A percentile compares a stretch with the other conserved stretches of the same genome.
These are phyloP conservation scores for Melanchra persicariae DNA, from an alignment of 2,888 invertebrate species.

Conservation along the genomic window DNA sequence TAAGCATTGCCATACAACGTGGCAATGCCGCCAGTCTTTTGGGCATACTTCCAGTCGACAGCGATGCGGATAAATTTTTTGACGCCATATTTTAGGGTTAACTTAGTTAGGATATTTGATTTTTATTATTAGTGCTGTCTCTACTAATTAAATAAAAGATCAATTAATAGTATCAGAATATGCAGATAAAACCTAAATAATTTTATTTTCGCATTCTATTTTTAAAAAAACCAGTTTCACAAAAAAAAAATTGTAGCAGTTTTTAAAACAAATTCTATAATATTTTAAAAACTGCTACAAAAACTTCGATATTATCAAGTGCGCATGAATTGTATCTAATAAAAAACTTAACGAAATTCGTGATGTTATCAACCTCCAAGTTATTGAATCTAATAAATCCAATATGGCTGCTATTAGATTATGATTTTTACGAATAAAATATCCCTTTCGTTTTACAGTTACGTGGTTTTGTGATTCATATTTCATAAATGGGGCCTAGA, in stretches of 20 bases:
- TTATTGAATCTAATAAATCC: not conserved
- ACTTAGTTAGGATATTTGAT: no score
- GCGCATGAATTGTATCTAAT: not conserved
- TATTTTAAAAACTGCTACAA: not conserved
- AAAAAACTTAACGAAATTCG: not conserved
- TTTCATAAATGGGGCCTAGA: conserved; percentile 12
- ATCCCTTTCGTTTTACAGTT: conserved; percentile 16
- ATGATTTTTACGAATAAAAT: not conserved
- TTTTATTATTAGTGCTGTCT: no score
- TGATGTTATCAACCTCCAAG: not conserved
- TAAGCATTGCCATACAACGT: no score
- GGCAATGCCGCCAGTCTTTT: no score
- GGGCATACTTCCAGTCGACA: no score
- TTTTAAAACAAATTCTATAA: not conserved
- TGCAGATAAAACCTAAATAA: not conserved
- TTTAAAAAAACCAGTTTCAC: not conserved
- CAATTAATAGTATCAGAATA: not conserved
- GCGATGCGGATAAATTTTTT: no score
- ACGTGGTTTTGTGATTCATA: conserved; percentile 13
- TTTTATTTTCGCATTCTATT: not conserved
- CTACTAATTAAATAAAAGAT: no score
- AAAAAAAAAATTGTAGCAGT: no score
- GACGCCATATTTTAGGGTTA: no score
- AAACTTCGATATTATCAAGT: not conserved
- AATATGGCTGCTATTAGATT: not conserved